Evolutionary conservation across 2,113 vertebrate species (phyloP).

Genomic region (Notechis scutatus): DNA sequence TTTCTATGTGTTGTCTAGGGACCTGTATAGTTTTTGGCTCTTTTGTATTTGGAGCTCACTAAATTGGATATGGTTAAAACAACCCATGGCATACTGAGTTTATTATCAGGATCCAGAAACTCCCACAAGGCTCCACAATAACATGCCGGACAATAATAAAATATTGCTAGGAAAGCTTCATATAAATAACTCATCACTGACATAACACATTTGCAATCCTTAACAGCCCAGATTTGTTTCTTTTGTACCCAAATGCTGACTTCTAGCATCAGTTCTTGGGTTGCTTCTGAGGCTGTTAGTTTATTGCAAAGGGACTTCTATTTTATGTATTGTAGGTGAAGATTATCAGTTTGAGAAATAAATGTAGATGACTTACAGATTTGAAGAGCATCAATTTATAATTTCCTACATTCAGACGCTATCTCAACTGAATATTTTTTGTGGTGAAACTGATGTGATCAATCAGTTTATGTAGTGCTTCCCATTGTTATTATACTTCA

Average conservation of each 20-base stretch:
- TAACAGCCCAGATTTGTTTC: background rate
- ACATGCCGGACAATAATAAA: background rate
- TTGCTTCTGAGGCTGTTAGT: background rate
- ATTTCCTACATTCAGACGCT: background rate
- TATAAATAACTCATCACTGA: background rate
- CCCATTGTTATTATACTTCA: background rate
- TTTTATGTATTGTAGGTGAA: background rate
- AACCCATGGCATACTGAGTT: background rate
- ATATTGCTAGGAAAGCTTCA: background rate
- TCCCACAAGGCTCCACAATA: background rate
- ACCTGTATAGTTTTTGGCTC: background rate
- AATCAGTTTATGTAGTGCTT: background rate
- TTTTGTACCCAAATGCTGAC: background rate
- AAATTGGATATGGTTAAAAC: background rate
- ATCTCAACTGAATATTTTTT: background rate
- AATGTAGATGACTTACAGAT: background rate
- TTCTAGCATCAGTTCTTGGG: background rate
- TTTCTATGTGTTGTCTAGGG: background rate
- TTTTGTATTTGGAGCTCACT: background rate
- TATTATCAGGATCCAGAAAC: background rate
- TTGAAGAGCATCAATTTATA: background rate
- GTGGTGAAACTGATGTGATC: background rate
- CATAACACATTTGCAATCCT: background rate
- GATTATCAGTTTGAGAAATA: background rate
- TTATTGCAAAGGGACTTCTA: background rate